Evolutionary conservation across 2,113 vertebrate species (phyloP).

Genomic region (Onychostoma macrolepis): DNA sequence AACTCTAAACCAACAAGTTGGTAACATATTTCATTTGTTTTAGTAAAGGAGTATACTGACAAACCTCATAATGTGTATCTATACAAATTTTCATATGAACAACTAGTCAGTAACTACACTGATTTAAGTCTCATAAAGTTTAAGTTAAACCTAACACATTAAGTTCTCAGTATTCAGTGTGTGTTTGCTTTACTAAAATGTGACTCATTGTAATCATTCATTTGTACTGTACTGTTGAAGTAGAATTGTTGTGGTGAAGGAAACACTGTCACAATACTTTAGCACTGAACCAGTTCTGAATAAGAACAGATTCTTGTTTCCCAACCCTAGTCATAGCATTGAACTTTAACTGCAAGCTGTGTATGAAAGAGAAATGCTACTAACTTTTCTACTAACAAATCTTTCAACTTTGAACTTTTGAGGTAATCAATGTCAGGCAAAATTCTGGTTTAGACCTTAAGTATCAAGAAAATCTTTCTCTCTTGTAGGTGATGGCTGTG

Average conservation of each 20-base stretch:
- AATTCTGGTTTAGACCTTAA: not conserved
- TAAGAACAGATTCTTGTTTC: not conserved
- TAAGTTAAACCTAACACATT: not conserved
- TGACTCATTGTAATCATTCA: not conserved
- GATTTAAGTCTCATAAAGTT: not conserved
- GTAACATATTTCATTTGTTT: not conserved
- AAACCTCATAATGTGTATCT: not conserved
- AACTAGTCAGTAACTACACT: not conserved
- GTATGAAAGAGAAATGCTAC: not conserved
- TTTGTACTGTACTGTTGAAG: not conserved
- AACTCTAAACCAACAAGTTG: not conserved
- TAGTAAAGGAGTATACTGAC: not conserved
- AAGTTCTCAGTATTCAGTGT: not conserved
- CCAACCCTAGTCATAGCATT: not conserved
- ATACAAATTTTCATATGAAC: not conserved
- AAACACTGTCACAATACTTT: not conserved
- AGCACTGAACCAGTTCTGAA: not conserved
- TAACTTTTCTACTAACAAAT: not conserved
- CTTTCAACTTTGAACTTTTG: not conserved
- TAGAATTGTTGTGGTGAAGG: not conserved
- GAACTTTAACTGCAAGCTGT: not conserved
- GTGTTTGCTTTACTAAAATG: not conserved
- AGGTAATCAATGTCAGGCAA: not conserved
- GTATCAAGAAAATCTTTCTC: not conserved
- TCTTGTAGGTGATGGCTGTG: slow-evolving; percentile 60